Conservation (phyloP, 2,888 invertebrate genomes). For the Lithophane leautieri region DNA sequence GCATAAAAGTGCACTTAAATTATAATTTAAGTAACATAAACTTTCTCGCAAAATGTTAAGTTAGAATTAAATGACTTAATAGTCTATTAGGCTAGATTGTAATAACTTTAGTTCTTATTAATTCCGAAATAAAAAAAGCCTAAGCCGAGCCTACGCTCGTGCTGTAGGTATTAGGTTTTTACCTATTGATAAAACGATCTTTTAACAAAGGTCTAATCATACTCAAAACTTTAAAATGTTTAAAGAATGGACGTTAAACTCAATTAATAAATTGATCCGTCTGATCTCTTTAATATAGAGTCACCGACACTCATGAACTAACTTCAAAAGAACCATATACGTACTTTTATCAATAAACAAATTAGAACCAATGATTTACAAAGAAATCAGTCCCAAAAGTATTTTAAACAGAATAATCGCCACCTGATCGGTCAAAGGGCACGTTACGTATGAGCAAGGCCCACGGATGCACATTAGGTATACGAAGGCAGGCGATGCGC, state of each 20-base stretch:
- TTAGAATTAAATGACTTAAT: too few species aligned
- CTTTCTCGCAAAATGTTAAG: too few species aligned
- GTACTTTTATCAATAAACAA: not conserved
- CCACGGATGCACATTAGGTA: conserved; percentile 51
- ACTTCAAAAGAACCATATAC: conserved; percentile 8
- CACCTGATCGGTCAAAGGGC: conserved; percentile 28
- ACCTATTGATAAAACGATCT: not conserved
- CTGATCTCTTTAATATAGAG: not conserved
- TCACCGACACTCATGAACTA: not conserved
- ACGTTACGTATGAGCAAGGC: conserved; percentile 44
- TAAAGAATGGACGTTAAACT: not conserved
- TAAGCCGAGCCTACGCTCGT: not conserved
- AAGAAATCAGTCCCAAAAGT: conserved; percentile 10
- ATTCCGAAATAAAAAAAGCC: too few species aligned
- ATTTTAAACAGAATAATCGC: conserved; percentile 20
- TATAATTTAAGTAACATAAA: too few species aligned
- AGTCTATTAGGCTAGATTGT: too few species aligned
- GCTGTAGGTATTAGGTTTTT: not conserved
- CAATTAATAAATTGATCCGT: not conserved
- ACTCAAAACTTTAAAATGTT: not conserved
- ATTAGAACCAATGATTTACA: conserved; percentile 15
- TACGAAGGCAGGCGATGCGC: conserved; percentile 68
- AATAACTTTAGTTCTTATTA: too few species aligned
- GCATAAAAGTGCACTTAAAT: too few species aligned
- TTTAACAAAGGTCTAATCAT: not conserved